Base-by-base conservation (phyloP, 2,888 invertebrate species). In the Andrena chrysosceles region DNA sequence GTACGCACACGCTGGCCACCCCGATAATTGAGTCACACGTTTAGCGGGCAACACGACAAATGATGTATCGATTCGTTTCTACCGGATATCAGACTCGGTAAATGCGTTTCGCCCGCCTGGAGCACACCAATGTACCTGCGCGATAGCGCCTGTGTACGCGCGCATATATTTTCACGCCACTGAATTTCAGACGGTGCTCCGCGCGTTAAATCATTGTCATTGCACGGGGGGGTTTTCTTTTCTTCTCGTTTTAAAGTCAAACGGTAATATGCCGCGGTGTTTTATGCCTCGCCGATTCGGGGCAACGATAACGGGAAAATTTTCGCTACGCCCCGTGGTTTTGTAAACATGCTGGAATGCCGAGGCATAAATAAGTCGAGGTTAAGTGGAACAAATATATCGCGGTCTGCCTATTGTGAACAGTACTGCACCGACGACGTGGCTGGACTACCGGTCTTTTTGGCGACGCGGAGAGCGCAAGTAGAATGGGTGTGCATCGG, bases 61-160 rank as follows among this genome's bases (percentile, higher is more conserved):
- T 89, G 89, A 88, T 85, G 84, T 85, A 89, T 88, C 88, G 83
- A 87, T 87, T 85, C 88, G 85, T 91, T 92, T 91, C 85, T 86
- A 90, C 86, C 85, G 89, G 92, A 92, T 92, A 92, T 89, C 86
- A 84, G 85, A 83, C 70, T 35, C 64, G 71, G 79, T 71, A 56
- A 86, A 77, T 64, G 66, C 68, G 66, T 56, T 23, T 67, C n/a
- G 42, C 42, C 23, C 35, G 62, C 49, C 48, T 4, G 7, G 20
- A 35, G 42, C 13, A 33, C 68, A 31, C n/a, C 3, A 23, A n/a
- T 20, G 56, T 1, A 31, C 49, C 31, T 10, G 29, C 23, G 29
- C 20, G 26, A 16, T 49, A 31, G 2, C 52, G 16, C 23, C 31
- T 35, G 63, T 20, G 23, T 56, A 29, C 29, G 16, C n/a, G 60